These are phyloP conservation scores for Drosophila saltans DNA, from an alignment of 1,140 invertebrate species.

Conservation along the genomic window DNA sequence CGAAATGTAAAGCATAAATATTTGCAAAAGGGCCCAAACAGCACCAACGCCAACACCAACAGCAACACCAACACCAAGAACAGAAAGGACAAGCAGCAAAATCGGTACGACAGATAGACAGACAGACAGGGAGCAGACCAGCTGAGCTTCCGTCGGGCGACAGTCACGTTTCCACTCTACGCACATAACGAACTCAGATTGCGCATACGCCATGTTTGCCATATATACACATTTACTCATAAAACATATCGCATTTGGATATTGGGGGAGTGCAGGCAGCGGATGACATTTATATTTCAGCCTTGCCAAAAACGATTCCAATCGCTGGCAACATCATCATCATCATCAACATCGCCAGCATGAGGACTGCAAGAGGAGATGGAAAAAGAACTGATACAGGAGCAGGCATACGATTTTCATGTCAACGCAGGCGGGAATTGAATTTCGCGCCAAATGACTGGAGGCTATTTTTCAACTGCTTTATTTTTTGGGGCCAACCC, in stretches of 20 bases:
- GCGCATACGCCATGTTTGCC: slow-evolving; percentile 76
- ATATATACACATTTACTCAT: slow-evolving; percentile 66
- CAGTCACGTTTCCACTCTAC: slow-evolving; percentile 68
- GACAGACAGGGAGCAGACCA: slow-evolving; percentile 28
- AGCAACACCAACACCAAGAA: not conserved
- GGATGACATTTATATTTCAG: slow-evolving; percentile 53
- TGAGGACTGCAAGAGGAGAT: slow-evolving; percentile 38
- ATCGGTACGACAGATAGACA: not conserved
- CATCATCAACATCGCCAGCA: slow-evolving; percentile 64
- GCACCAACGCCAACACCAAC: not conserved
- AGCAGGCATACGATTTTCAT: slow-evolving; percentile 54
- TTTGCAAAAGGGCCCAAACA: slow-evolving; percentile 68
- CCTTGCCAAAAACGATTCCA: slow-evolving; percentile 49
- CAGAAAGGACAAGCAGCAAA: not conserved
- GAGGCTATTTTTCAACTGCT: slow-evolving; percentile 74
- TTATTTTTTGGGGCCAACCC: slow-evolving; percentile 63
- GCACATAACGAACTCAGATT: slow-evolving; percentile 59
- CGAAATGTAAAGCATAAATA: slow-evolving; percentile 80
- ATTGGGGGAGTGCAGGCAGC: slow-evolving; percentile 4
- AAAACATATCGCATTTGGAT: slow-evolving; percentile 47
- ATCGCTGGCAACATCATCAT: slow-evolving; percentile 59
- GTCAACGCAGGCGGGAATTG: slow-evolving; percentile 79
- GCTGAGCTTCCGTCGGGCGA: slow-evolving; percentile 63
- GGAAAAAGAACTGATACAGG: not conserved
- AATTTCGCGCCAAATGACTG: slow-evolving; percentile 80